Percentiles rank a stretch among this genome's conserved stretches.
Evolutionary conservation across 2,113 vertebrate species (phyloP).

Genomic region (Columba livia): DNA sequence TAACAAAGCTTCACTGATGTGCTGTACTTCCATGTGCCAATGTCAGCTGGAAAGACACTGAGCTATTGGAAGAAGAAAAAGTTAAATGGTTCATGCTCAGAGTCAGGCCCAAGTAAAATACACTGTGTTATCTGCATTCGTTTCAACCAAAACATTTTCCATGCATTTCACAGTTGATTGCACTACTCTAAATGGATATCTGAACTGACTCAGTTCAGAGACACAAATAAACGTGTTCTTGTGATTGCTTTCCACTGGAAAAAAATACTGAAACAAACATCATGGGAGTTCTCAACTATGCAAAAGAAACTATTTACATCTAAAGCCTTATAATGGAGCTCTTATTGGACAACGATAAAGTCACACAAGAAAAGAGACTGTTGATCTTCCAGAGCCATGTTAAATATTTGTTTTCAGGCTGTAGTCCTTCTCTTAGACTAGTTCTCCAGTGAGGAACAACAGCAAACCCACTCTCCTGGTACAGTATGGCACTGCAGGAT

Average conservation of each 20-base stretch:
- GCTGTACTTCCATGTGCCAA: accelerated
- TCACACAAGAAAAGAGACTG: not conserved
- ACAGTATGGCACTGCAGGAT: not conserved
- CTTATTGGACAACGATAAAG: not conserved
- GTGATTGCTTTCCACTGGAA: not conserved
- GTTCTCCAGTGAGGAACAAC: not conserved
- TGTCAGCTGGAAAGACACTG: not conserved
- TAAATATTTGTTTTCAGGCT: not conserved
- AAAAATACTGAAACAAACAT: not conserved
- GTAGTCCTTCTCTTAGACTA: not conserved
- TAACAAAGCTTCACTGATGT: not conserved
- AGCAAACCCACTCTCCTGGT: not conserved
- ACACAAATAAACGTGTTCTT: not conserved
- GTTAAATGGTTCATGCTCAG: not conserved
- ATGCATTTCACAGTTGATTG: not conserved
- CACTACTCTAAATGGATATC: not conserved
- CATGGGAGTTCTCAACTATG: not conserved
- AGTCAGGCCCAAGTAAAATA: not conserved
- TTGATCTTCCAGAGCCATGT: not conserved
- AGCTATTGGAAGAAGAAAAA: not conserved
- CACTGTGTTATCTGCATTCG: not conserved
- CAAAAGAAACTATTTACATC: not conserved
- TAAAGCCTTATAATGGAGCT: not conserved
- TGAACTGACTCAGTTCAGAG: not conserved
- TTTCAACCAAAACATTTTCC: not conserved